Base-by-base conservation (phyloP, 2,888 invertebrate genomes). In the Aspidapion aeneum region DNA sequence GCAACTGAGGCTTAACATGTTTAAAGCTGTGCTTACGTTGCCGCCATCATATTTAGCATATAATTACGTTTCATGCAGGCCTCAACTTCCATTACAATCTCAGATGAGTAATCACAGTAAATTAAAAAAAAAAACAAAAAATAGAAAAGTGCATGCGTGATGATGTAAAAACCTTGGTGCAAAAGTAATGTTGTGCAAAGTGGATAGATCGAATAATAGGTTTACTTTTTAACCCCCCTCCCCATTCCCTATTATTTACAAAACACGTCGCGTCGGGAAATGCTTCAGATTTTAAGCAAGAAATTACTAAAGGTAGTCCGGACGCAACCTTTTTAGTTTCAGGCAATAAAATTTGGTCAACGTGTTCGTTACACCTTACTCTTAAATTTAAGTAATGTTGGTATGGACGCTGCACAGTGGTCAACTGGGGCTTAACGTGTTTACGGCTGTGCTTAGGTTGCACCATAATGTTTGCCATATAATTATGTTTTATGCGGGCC, bases 31-130 rank as follows among this genome's bases (percentile, higher is more conserved):
- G 85, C 72, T 86, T 86, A 68, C 86, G 80, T 74, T 80, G 79
- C 62, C 80, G 80, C 67, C n/a, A n/a, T n/a, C n/a, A n/a, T n/a
- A 60, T 92, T 91, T 73, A 92, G 92, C 74, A 91, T 83, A 79
- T 90, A 90, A 75, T 90, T 88, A 71, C 89, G 83, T 74, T 84
- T 81, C 93, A 94, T 94, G 77, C 94, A 86, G 73, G 90, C 89
- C 82, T 94, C 94, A 71, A 94, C 93, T 78, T 94, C 94, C 87
- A 91, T 89, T 72, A 93, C 90, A 80, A 94, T 84, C 80, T 94
- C 93, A 69, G 93, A 92, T 79, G 92, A 91, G 92, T 91, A 83
- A 94, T 93, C 76, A 92, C 94, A 83, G 94, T 93, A 76, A 92
- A 93, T 94, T 85, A 80, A 69, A 51, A 55, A 56, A 58, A 54